phyloP scores from a whole-genome alignment of 2,888 invertebrate genomes.

The Loripinus fragilis region DNA sequence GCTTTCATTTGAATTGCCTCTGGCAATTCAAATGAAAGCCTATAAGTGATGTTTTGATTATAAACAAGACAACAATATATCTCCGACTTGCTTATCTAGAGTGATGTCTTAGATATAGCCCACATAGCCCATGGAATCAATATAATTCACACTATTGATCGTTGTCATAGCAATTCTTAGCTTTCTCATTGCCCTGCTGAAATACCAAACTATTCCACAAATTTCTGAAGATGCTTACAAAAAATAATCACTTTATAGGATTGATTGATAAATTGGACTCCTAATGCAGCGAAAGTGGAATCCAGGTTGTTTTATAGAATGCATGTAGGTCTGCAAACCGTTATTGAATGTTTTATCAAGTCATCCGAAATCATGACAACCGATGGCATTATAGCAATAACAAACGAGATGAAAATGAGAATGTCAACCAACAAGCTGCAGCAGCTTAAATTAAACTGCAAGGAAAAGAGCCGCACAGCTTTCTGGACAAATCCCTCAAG shows the following conservation, averaged over 20 bases:
- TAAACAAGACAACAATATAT: too few relatives aligned
- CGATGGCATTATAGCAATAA: not conserved
- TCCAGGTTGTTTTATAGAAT: too few relatives aligned
- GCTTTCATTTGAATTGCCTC: too few relatives aligned
- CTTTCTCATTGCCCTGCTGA: not conserved
- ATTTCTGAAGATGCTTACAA: too few relatives aligned
- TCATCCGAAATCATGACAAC: too few relatives aligned
- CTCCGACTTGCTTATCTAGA: not conserved
- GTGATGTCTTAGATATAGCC: not conserved
- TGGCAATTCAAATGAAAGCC: too few relatives aligned
- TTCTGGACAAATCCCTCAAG: not conserved
- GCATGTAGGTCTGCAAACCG: too few relatives aligned
- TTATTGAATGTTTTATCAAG: too few relatives aligned
- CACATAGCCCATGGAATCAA: not conserved
- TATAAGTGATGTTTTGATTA: too few relatives aligned
- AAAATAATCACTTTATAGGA: too few relatives aligned
- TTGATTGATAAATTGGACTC: too few relatives aligned
- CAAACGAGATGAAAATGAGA: not conserved
- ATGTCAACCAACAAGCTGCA: not conserved
- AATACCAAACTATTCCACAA: not conserved
- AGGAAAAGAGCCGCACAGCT: not conserved
- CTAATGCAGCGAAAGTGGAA: too few relatives aligned
- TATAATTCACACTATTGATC: conserved; percentile 9
- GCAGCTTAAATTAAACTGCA: conserved; percentile 1
- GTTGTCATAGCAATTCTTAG: conserved; percentile 5